Evolutionary conservation across 2,888 invertebrate genomes (phyloP), one percentile per base, ranked within the genome.

Genomic region (Azorinus chamasolen): DNA sequence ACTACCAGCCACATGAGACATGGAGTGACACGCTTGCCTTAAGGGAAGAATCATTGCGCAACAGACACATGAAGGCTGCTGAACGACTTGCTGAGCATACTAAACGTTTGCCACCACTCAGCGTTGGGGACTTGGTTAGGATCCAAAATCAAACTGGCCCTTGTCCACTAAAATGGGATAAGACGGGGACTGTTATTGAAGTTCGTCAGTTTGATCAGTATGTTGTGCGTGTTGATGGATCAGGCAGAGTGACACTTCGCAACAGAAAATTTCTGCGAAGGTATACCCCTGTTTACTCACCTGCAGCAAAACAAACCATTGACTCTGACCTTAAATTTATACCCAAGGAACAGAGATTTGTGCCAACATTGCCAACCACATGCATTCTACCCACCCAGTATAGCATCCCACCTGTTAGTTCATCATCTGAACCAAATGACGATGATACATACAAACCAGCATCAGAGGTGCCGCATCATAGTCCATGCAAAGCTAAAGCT

Each of bases 141-240:
- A n/a, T n/a, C n/a, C n/a, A n/a, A n/a, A n/a, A n/a, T 54, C 86
- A 87, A 57, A 73, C 55, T 24, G 86, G 83, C 16, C 71, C 65
- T 1, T 57, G 85, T 58, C 83, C 85, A 8, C 58, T 37, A 0
- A 85, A 86, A 70, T 87, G 87, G 87, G 87, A 85, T 74, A 84
- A 84, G 66, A 87, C 84, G 3, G 83, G 83, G 1, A 18, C 50
- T 10, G 69, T 85, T n/a, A 69, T 85, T 18, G 85, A 87, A 37
- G 87, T 86, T 4, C 73, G 76, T 10, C 85, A 85, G 55, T 84
- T 54, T 48, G 73, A 84, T 45, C 73, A 85, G 46, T 84, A 84
- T 55, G 66, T 71, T 6, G 59, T 83, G 1, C 14, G 57, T 6
- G 55, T 83, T 2, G 69, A 84, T 76, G 83, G 84, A 14, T 79